phyloP scores from a whole-genome alignment of 2,113 vertebrate genomes.

The Microcebus murinus region DNA sequence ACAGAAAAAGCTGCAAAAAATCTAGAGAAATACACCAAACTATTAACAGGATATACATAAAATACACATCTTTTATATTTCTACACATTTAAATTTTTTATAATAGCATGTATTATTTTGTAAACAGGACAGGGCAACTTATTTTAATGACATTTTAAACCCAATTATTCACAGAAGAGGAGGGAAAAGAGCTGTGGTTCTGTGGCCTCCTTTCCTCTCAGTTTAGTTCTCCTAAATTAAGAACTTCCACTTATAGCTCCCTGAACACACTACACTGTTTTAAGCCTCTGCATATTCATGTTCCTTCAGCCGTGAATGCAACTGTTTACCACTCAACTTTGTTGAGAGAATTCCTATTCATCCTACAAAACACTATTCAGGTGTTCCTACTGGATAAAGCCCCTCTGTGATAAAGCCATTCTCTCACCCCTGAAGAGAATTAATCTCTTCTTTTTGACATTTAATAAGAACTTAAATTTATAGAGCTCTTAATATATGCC shows the following conservation, averaged over 20 bases:
- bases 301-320: not conserved
- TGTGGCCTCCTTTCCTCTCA: not conserved
- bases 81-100: not conserved
- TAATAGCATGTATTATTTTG: not conserved
- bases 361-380: not conserved
- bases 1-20: conserved; percentile 23
- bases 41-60: not conserved
- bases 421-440: not conserved
- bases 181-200: not conserved
- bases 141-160: conserved; percentile 9
- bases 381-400: not conserved
- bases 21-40: not conserved
- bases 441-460: not conserved
- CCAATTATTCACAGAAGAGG: not conserved
- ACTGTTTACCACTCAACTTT: not conserved
- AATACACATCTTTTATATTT: not conserved
- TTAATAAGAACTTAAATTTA: not conserved
- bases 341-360: not conserved
- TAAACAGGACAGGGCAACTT: not conserved
- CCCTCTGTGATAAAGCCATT: not conserved
- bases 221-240: conserved; percentile 45
- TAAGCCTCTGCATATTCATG: not conserved
- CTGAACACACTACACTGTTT: not conserved
- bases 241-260: conserved; percentile 33
- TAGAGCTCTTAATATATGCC: not conserved